Conservation (phyloP, 2,888 invertebrate species). For the Lithophane leautieri region DNA sequence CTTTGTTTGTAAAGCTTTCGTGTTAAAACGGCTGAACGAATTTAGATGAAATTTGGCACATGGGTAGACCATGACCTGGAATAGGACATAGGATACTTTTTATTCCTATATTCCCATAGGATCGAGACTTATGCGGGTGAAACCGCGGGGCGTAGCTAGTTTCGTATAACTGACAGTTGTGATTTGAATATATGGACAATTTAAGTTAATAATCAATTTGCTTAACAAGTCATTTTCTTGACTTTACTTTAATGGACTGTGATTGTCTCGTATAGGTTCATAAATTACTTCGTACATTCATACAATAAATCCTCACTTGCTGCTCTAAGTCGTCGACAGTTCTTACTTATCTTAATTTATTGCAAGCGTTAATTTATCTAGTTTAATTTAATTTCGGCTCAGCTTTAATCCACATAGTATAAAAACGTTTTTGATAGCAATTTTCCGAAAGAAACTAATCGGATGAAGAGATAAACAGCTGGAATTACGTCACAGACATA, state of each 20-base stretch:
- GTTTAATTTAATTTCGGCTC: constrained; percentile 6
- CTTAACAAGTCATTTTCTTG: too few species aligned
- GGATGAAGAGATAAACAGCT: not conserved
- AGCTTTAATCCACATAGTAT: not conserved
- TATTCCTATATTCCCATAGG: too few species aligned
- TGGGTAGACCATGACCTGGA: too few species aligned
- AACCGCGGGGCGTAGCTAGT: too few species aligned
- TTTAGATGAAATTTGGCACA: too few species aligned
- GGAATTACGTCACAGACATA: not conserved
- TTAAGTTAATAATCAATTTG: too few species aligned
- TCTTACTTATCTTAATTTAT: constrained; percentile 6
- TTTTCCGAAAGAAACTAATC: not conserved
- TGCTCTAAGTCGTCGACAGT: not conserved
- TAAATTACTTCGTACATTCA: not conserved
- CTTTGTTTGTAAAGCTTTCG: too few species aligned
- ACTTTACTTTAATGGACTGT: not conserved
- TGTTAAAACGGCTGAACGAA: too few species aligned
- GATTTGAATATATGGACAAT: too few species aligned
- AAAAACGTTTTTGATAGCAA: not conserved
- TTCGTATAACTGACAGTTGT: too few species aligned
- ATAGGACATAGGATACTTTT: too few species aligned
- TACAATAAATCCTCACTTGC: not conserved
- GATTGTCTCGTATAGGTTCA: not conserved
- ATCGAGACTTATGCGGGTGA: too few species aligned
- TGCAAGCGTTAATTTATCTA: constrained; percentile 13